Conservation (phyloP, 2,113 vertebrate species). For the Microcebus tavaratra region DNA sequence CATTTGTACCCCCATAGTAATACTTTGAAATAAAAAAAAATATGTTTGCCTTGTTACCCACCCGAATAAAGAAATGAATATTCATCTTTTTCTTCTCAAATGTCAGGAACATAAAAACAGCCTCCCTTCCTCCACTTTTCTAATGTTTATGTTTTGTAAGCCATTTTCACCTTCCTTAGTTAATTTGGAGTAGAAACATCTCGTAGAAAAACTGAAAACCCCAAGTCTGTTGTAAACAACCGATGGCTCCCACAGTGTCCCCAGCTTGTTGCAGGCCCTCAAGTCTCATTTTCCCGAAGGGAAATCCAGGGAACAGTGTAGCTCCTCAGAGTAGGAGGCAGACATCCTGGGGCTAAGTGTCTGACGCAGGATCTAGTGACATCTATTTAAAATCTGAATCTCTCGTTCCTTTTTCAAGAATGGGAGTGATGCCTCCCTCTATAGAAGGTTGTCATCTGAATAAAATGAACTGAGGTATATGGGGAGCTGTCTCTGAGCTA, state of each 20-base stretch:
- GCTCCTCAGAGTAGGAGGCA: accelerated
- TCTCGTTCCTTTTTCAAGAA: neutral
- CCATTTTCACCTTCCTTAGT: neutral
- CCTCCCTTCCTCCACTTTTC: neutral
- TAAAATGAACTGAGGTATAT: neutral
- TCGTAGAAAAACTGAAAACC: neutral
- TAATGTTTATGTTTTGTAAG: neutral
- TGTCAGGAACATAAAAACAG: neutral
- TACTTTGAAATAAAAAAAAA: no score
- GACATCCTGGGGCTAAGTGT: neutral
- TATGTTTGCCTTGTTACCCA: no score
- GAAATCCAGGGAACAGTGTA: neutral
- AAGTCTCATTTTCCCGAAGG: neutral
- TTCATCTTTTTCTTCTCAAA: neutral
- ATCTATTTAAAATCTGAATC: neutral
- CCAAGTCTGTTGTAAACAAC: neutral
- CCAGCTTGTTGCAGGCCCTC: neutral
- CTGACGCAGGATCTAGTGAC: accelerated
- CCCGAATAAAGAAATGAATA: neutral
- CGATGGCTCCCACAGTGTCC: no score
- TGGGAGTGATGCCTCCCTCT: neutral
- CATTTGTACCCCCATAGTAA: no score
- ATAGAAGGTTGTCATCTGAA: neutral
- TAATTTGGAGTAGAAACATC: neutral
- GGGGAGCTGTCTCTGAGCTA: neutral